Evolutionary conservation across 2,888 invertebrate species (phyloP).

Genomic region (Nomada ruficornis): DNA sequence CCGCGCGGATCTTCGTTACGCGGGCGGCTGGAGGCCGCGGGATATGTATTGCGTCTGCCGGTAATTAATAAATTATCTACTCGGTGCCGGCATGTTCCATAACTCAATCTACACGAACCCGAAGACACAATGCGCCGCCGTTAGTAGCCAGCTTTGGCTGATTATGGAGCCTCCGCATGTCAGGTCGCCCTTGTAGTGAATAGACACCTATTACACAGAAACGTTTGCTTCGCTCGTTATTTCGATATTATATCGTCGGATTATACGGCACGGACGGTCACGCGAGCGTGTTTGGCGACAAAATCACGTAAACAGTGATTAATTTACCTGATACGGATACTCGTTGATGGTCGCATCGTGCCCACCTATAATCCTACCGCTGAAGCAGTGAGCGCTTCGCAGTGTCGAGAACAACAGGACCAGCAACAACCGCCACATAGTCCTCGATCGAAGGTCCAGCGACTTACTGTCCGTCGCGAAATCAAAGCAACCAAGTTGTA

Average conservation of each 20-base stretch:
- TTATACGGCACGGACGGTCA: background rate
- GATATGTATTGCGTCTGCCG: background rate
- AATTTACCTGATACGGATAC: conserved; percentile 77
- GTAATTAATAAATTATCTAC: conserved; percentile 29
- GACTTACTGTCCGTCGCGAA: conserved; percentile 47
- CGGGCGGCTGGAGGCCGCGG: background rate
- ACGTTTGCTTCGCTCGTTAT: conserved; percentile 13
- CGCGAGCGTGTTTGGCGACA: background rate
- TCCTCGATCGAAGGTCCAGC: background rate
- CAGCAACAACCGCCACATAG: conserved; percentile 43
- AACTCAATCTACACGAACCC: conserved; percentile 34
- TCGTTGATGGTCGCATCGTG: conserved; percentile 69
- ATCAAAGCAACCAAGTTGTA: conserved; percentile 12
- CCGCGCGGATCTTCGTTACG: background rate
- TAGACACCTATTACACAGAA: conserved; percentile 56
- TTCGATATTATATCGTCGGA: background rate
- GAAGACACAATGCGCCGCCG: conserved; percentile 81
- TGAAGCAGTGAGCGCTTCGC: conserved; percentile 10
- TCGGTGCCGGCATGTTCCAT: background rate
- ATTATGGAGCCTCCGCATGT: conserved; percentile 80
- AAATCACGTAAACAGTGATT: conserved; percentile 18
- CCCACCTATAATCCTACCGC: conserved; percentile 78
- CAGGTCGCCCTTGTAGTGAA: conserved; percentile 59
- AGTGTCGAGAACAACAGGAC: conserved; percentile 5
- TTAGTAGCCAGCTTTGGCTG: conserved; percentile 76